Evolutionary conservation across 2,797 vertebrate genomes (phyloP).

Genomic region (Pachyuromys duprasi): DNA sequence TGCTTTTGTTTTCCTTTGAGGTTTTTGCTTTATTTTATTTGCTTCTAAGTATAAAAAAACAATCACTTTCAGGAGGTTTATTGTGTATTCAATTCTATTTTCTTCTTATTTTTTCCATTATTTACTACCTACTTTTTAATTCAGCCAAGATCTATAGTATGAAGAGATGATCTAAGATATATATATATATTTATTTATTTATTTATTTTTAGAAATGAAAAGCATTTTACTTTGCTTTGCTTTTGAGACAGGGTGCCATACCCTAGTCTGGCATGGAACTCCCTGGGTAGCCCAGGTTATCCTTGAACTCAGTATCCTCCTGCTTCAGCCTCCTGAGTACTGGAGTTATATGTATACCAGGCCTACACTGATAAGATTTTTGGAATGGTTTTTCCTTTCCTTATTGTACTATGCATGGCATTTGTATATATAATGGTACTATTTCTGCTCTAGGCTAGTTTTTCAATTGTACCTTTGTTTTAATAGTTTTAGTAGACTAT

Average conservation of each 20-base stretch:
- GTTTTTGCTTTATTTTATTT: not conserved
- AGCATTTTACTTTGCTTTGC: not conserved
- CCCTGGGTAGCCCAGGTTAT: not conserved
- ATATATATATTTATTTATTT: too few species aligned
- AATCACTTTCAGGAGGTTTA: slow-evolving; percentile 26
- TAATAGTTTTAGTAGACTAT: slow-evolving; percentile 38
- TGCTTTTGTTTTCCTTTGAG: not conserved
- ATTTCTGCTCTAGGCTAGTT: not conserved
- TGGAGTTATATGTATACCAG: not conserved
- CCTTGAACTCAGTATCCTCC: not conserved
- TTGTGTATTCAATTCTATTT: slow-evolving; percentile 43
- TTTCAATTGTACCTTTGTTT: slow-evolving; percentile 19
- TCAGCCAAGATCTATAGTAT: not conserved
- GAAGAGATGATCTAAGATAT: not conserved
- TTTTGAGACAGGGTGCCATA: not conserved
- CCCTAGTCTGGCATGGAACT: not conserved
- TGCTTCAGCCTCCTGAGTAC: not conserved
- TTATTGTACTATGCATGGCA: not conserved
- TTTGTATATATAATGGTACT: not conserved
- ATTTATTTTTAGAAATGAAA: slow-evolving; percentile 41
- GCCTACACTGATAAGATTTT: slow-evolving; percentile 13
- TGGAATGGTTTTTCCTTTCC: not conserved
- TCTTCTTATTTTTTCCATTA: not conserved
- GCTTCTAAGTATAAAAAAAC: slow-evolving; percentile 29
- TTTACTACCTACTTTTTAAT: not conserved